Base-by-base conservation (phyloP, 2,888 invertebrate genomes). In the Electrophaes corylata region DNA sequence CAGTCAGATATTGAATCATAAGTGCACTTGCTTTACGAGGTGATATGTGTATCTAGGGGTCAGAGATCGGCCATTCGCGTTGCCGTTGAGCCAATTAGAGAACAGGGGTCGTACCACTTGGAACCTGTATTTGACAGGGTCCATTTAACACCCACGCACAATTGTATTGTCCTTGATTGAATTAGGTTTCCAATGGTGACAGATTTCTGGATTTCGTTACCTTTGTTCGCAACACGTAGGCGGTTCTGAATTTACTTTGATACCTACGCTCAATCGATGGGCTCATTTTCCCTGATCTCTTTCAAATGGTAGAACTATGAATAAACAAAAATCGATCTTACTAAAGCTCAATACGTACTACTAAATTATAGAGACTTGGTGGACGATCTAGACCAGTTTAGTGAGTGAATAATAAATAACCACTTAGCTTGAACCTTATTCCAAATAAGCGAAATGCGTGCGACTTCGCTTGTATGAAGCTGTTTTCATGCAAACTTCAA, bases 11-110 rank as follows among this genome's bases (percentile, higher is more conserved):
- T 60, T 60, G 57, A 76, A 74, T 72, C 67, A 69, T 49, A 56
- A 67, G 59, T 66, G 64, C 64, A 65, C 49, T 67, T 62, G 66
- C 50, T 44, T 52, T 65, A 63, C 66, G 69, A 73, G 82, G 86
- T 86, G 86, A 86, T 85, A 81, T 77, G 81, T 84, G 76, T 85
- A 85, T 83, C 84, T 70, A 59, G 71, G 74, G 91, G 88, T 89
- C 88, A 90, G 76, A 81, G 91, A 83, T 86, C 90, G 88, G 90
- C 79, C 89, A 67, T 90, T 90, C 87, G 78, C 87, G 84, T 70
- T 56, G 59, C 54, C 74, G 76, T 64, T 64, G 75, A 71, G 79
- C 73, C 84, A 91, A 91, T 90, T 89, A 84, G 72, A 82, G 82
- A 81, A 79, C 81, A 75, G 72, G 79, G 86, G 86, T 87, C 88